Evolutionary conservation across 2,797 vertebrate species (phyloP).

Genomic region (Acropternis orthonyx): DNA sequence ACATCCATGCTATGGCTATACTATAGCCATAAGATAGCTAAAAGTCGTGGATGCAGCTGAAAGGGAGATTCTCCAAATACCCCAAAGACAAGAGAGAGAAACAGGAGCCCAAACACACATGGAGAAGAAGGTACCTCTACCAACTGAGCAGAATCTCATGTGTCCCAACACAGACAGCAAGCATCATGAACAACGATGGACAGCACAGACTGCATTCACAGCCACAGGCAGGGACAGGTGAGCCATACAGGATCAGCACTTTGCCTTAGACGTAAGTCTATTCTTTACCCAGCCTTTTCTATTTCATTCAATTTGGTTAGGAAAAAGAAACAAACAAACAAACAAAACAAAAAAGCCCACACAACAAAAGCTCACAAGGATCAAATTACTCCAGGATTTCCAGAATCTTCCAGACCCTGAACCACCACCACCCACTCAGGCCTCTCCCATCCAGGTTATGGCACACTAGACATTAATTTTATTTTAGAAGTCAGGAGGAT

Average conservation of each 20-base stretch:
- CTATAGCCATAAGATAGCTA: neutral
- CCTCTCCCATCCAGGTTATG: neutral
- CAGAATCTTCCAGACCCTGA: neutral
- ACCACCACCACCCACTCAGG: neutral
- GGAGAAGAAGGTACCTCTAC: neutral
- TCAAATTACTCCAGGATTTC: neutral
- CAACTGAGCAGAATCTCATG: neutral
- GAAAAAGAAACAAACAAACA: neutral
- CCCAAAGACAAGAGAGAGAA: neutral
- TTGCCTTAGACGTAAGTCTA: neutral
- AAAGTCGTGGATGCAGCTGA: neutral
- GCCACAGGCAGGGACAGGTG: neutral
- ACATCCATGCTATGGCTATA: neutral
- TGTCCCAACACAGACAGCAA: neutral
- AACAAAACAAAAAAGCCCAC: too few species aligned
- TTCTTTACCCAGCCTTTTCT: neutral
- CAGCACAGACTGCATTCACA: neutral
- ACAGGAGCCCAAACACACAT: accelerated
- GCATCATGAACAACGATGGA: accelerated
- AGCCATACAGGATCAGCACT: neutral
- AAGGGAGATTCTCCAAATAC: neutral
- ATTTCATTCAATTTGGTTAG: neutral
- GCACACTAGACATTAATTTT: neutral
- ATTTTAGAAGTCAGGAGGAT: neutral
- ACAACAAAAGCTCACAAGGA: neutral